Base-by-base conservation (phyloP, 2,797 vertebrate genomes). In the Gallinago solitaria region DNA sequence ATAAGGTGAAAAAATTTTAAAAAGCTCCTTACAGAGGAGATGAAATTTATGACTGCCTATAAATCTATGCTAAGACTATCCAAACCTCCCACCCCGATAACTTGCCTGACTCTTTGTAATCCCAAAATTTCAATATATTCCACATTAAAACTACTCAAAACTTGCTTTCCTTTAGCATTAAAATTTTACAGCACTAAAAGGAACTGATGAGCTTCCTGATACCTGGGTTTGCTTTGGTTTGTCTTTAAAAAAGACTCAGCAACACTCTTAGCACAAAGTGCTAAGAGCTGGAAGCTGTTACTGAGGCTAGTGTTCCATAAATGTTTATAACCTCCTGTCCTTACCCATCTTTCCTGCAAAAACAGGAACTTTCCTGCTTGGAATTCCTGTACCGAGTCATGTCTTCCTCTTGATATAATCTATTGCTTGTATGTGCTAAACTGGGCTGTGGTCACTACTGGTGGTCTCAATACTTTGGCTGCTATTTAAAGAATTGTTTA, bases 131-230 rank as follows among this genome's bases (percentile, higher is more conserved):
- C 10, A 50, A 47, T 15, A 9, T 27, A 67, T 39, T 45, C 70
- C 4, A 4, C 4, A 54, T 39, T 21, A 51, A 8, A 54, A 8
- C 47, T 75, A 51, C 54, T 81, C 6, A 64, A 33, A 76, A 64
- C 28, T 91, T 87, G n/a, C 9, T 69, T 83, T 90, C 41, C 47
- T 87, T 67, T 68, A 20, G 35, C 9, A 74, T 80, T 56, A 27
- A 17, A 12, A 28, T 74, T 78, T 83, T 57, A 74, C 6, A 60
- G 48, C 17, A 59, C 41, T 78, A 64, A 76, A 92, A 74, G 9
- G 23, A 75, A 87, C 18, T 2, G 1, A 9, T 19, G 14, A 15
- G 3, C 74, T 91, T 27, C 69, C 39, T 0, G 0, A 37, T 35
- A 85, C 9, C 35, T 70, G 27, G 6, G 5, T 74, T 89, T 89